A percentile compares a stretch with the other conserved stretches of the same genome.
Evolutionary conservation across 2,113 vertebrate species (phyloP).

Genomic region (Colossoma macropomum): DNA sequence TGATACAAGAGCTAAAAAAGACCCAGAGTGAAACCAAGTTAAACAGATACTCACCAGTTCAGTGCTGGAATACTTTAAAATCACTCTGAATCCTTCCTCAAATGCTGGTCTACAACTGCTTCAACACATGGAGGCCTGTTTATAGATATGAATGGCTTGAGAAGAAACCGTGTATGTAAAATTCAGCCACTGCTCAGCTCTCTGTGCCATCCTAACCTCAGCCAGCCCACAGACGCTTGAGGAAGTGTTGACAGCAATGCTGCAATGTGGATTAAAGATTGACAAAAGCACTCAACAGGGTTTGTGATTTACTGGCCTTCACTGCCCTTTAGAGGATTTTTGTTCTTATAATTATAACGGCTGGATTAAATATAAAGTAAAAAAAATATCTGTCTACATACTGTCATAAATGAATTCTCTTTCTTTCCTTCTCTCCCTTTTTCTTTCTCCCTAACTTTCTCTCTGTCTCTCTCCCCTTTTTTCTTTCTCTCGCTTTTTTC

Average conservation of each 20-base stretch:
- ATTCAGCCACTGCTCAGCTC: not conserved
- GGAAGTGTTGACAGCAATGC: slow-evolving; percentile 25
- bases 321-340: not conserved
- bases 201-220: not conserved
- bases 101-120: not conserved
- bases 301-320: slow-evolving; percentile 1
- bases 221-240: slow-evolving; percentile 5
- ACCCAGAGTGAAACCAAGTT: no score
- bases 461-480: slow-evolving; percentile 12
- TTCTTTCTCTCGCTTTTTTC: not conserved
- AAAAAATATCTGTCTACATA: no score
- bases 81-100: not conserved
- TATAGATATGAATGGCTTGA: not conserved
- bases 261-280: slow-evolving; percentile 36
- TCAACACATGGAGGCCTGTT: not conserved
- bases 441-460: not conserved
- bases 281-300: not conserved
- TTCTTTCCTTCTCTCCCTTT: no score
- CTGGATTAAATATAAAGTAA: no score
- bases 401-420: no score
- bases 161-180: not conserved
- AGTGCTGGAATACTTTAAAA: not conserved
- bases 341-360: not conserved
- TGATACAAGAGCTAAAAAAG: no score
- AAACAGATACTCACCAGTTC: not conserved